Percentiles rank a stretch among this genome's conserved stretches.
Conservation (phyloP, 2,797 vertebrate genomes). For the Lagorchestes hirsutus region DNA sequence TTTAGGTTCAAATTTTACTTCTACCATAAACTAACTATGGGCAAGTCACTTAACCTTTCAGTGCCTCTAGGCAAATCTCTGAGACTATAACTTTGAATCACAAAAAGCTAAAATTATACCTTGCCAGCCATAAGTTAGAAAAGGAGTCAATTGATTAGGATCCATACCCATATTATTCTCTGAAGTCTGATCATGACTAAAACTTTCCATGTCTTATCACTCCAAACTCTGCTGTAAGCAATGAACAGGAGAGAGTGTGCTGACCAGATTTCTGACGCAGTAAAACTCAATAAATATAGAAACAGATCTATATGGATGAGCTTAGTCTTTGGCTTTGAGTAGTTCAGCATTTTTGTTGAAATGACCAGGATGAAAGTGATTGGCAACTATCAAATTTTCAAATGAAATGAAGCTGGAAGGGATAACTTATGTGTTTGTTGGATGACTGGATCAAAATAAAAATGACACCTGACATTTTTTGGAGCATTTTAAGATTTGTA, state of each 20-base stretch:
- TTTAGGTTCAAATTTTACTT: neutral
- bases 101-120: neutral
- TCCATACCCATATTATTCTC: neutral
- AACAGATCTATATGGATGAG: neutral
- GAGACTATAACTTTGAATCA: neutral
- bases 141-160: neutral
- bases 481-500: neutral
- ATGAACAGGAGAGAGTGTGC: neutral
- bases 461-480: neutral
- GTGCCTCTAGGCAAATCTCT: neutral
- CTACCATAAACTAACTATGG: neutral
- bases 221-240: neutral
- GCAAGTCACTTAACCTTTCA: neutral
- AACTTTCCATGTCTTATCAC: neutral
- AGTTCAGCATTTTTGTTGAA: neutral
- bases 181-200: neutral
- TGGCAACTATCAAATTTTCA: neutral
- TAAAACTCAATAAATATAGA: neutral
- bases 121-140: neutral
- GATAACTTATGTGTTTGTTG: neutral
- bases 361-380: neutral
- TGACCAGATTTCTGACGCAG: neutral
- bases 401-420: neutral
- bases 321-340: neutral
- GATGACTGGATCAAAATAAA: neutral